Base-by-base conservation (phyloP, 2,888 invertebrate species). In the Eurytoma californica region DNA sequence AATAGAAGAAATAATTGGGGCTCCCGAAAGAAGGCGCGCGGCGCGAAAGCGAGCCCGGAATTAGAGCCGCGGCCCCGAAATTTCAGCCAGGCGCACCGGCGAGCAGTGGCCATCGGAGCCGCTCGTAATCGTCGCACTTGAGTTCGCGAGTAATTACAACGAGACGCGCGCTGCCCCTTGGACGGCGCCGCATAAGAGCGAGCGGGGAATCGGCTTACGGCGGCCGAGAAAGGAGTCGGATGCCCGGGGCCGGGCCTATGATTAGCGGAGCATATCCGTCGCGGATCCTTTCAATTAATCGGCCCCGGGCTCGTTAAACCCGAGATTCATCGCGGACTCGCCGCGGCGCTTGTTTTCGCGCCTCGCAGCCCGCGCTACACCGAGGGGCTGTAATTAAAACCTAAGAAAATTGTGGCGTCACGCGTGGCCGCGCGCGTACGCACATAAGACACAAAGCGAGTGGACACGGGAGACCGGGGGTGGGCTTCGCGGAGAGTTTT, bases 101-200 rank as follows among this genome's bases (percentile, higher is more conserved):
- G 84, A 85, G 83, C 85, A 84, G 83, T 83, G 84, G 86, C 84
- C 82, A 90, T 85, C 85, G 82, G 89, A 89, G 89, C 89, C 39
- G 86, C 85, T 87, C 88, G 39, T 89, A 89, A 90, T 90, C 86
- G 89, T 86, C 86, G 85, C 88, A 89, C 90, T 90, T 90, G 89
- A 90, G 89, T 84, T 86, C 63, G n/a, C 30, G 88, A 88, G 89
- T 89, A 90, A 90, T 90, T 90, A 90, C 89, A 89, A 90, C 89
- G 86, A 88, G 88, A 90, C 88, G 89, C 89, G 7, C 5, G 39
- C 39, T 39, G 39, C 88, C 87, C 72, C 79, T 72, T 61, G 79
- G 77, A n/a, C 58, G 80, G 53, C 58, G 72, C 57, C 70, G 28
- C 14, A 47, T 55, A 78, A 69, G 73, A 68, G 55, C 63, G 30